A percentile compares a stretch with the other conserved stretches of the same genome.
Conservation (phyloP, 2,113 vertebrate genomes). For the Pelmatolapia mariae region DNA sequence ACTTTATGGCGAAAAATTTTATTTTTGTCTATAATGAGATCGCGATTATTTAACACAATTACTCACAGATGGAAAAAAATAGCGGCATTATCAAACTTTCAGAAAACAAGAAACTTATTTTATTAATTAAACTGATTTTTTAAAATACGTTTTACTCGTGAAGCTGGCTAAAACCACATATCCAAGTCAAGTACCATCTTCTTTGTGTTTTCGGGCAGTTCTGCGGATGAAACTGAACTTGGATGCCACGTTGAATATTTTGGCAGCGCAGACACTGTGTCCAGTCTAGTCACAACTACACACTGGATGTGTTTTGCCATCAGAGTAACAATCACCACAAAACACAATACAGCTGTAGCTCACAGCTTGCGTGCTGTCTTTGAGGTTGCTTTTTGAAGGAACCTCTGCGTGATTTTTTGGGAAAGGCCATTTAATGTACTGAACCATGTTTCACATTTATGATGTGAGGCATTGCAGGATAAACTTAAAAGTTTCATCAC, state of each 20-base stretch:
- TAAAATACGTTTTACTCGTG: neutral
- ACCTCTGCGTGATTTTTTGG: neutral
- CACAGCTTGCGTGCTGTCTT: neutral
- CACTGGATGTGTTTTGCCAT: neutral
- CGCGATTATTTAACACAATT: neutral
- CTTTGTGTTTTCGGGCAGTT: neutral
- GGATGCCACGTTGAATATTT: neutral
- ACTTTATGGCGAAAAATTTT: neutral
- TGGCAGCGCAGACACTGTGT: neutral
- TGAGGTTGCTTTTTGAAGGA: neutral
- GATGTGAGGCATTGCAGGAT: neutral
- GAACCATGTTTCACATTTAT: neutral
- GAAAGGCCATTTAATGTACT: neutral
- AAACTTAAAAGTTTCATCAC: neutral
- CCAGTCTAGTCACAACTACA: neutral
- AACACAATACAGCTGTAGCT: neutral
- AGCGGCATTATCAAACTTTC: neutral
- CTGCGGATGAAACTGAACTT: neutral
- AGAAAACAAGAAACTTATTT: neutral
- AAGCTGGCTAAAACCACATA: neutral
- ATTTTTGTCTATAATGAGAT: neutral
- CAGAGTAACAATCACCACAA: neutral
- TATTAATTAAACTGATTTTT: neutral
- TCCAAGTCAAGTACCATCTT: neutral
- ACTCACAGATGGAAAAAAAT: neutral